Conservation (phyloP, 2,888 invertebrate species). For the Parelbella ahira region DNA sequence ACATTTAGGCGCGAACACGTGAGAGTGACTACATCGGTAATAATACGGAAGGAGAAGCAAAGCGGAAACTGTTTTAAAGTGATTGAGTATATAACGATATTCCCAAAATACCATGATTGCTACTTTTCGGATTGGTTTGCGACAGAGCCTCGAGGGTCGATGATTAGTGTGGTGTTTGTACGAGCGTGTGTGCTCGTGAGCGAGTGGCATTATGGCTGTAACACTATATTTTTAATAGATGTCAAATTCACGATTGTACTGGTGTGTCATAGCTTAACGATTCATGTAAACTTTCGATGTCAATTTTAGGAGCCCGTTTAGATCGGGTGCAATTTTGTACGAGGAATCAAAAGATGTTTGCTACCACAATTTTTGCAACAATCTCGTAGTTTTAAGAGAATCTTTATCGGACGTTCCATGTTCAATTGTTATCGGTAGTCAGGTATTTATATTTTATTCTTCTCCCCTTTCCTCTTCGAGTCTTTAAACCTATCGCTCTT, state of each 20-base stretch:
- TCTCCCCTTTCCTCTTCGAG: conserved; percentile 23
- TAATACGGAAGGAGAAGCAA: too few relatives aligned
- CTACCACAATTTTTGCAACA: conserved; percentile 74
- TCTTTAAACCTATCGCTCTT: conserved; percentile 32
- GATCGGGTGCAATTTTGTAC: conserved; percentile 61
- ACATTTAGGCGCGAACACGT: too few relatives aligned
- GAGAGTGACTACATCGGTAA: too few relatives aligned
- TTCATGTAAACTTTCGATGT: conserved; percentile 76
- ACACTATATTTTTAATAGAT: conserved; percentile 72
- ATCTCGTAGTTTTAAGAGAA: conserved; percentile 42
- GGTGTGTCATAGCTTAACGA: conserved; percentile 71
- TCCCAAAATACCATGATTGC: too few relatives aligned
- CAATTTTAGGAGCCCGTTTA: conserved; percentile 70
- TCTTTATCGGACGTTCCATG: conserved; percentile 63
- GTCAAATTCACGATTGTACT: conserved; percentile 64
- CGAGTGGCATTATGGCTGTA: conserved; percentile 34
- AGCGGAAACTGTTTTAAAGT: too few relatives aligned
- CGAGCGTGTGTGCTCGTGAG: too few relatives aligned
- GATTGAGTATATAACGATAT: too few relatives aligned
- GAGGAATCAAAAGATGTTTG: conserved; percentile 46
- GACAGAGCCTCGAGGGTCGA: too few relatives aligned
- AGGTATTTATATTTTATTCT: conserved; percentile 44
- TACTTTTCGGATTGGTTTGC: too few relatives aligned
- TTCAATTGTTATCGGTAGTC: conserved; percentile 52
- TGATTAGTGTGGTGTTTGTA: too few relatives aligned